Conservation (phyloP, 53 echinoderm and acorn worm genomes). For the Holothuria scabra region DNA sequence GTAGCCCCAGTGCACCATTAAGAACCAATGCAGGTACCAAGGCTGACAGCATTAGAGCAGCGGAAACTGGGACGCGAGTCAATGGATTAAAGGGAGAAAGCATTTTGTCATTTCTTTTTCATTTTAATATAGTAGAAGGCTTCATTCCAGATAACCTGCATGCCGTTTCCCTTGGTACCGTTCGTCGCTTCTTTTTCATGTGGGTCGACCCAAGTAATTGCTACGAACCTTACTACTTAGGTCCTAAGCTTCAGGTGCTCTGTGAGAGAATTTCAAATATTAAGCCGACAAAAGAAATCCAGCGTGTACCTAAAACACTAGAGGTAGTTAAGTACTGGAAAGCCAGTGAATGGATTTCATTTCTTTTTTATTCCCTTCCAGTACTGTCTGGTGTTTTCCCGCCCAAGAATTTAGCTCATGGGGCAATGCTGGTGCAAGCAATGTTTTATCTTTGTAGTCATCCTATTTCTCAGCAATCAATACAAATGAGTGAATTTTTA, state of each 20-base stretch:
- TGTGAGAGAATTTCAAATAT: slow-evolving; percentile 20
- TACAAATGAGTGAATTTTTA: background rate
- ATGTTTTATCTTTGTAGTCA: slow-evolving; percentile 3
- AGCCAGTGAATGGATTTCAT: slow-evolving; percentile 49
- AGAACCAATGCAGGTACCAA: too few species aligned
- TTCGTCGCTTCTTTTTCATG: slow-evolving; percentile 11
- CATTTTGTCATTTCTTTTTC: slow-evolving; percentile 48
- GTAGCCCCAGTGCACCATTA: too few species aligned
- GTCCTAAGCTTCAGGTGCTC: background rate
- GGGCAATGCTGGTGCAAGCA: slow-evolving; percentile 37
- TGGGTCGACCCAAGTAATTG: slow-evolving; percentile 52
- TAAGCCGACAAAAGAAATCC: slow-evolving; percentile 47
- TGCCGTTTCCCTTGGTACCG: slow-evolving; percentile 54
- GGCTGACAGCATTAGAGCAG: background rate
- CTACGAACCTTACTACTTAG: slow-evolving; percentile 16
- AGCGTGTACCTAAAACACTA: slow-evolving; percentile 42
- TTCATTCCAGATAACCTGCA: slow-evolving; percentile 63
- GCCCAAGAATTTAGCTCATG: slow-evolving; percentile 14
- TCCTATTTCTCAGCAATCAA: too few species aligned
- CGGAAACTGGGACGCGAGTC: background rate
- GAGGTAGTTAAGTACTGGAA: slow-evolving; percentile 42
- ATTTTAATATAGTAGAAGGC: slow-evolving; percentile 50
- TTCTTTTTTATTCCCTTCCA: slow-evolving; percentile 30
- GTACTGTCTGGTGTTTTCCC: slow-evolving; percentile 27
- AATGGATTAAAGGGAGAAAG: slow-evolving; percentile 50